phyloP scores from a whole-genome alignment of 2,888 invertebrate species.

The Cremastobaeus sp. region DNA sequence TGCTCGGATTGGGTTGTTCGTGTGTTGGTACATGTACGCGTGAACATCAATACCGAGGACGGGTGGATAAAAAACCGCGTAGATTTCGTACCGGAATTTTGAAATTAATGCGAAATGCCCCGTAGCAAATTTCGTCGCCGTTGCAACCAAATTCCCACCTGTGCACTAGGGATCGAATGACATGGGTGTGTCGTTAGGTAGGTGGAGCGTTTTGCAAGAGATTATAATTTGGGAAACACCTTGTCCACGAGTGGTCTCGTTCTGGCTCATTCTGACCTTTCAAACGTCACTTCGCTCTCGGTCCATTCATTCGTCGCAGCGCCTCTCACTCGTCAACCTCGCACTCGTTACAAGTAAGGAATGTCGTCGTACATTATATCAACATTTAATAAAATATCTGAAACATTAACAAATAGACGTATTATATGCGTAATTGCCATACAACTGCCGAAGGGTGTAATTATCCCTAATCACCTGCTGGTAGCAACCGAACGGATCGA shows the following conservation, averaged over 20 bases:
- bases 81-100: too few species aligned
- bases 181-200: conserved; percentile 56
- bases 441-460: conserved; percentile 69
- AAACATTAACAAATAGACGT: conserved; percentile 76
- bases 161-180: conserved; percentile 55
- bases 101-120: conserved; percentile 39
- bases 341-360: conserved; percentile 71
- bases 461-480: conserved; percentile 68
- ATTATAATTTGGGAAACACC: conserved; percentile 54
- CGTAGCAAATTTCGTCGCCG: conserved; percentile 27
- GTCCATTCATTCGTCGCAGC: conserved; percentile 30
- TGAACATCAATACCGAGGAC: too few species aligned
- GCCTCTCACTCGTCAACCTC: conserved; percentile 47
- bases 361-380: conserved; percentile 76
- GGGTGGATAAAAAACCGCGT: too few species aligned
- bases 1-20: too few species aligned
- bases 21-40: too few species aligned
- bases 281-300: conserved; percentile 31
- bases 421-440: conserved; percentile 73
- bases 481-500: conserved; percentile 67
- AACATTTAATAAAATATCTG: conserved; percentile 78
- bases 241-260: conserved; percentile 41
- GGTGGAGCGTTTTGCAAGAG: conserved; percentile 67
- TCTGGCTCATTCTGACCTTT: conserved; percentile 45
- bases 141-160: conserved; percentile 35